Evolutionary conservation across 2,888 invertebrate species (phyloP), one percentile per base, ranked within the genome.

Genomic region (Notodonta dromedarius): DNA sequence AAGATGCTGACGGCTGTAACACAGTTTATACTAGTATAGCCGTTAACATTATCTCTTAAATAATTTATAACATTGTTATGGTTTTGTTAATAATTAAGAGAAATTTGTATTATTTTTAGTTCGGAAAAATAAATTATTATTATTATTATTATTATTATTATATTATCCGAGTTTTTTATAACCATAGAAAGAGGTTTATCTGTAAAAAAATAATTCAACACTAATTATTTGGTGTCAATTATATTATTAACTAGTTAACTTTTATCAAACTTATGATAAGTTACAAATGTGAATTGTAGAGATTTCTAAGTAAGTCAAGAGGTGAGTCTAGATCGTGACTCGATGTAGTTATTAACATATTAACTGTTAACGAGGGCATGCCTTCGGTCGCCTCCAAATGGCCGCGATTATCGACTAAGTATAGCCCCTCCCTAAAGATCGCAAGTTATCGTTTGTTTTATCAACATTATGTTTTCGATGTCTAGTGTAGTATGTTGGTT

Each of bases 331-430:
- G 66, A 69, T 76, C 76, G 78, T 79, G 78, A 79, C 78, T 76
- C 57, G 73, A 73, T 66, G 67, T 67, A 64, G 70, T 58, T 77
- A 87, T 87, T 87, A 83, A 81, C 84, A 85, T 85, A 87, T 84
- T 85, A 85, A 82, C 77, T 73, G 75, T 71, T 78, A 86, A 82
- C 74, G 76, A 74, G 78, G 76, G 73, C 79, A 74, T 66, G 69
- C 68, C 65, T 70, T 64, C 73, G 71, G 65, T 73, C 67, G 75
- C 69, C 66, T 75, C 69, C 73, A 72, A 78, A 77, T 74, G 62
- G 69, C 63, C 62, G 66, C 67, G 65, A 74, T 76, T 77, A 81
- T 86, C 79, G 79, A 77, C 69, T 70, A 65, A 69, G 63, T 71
- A 59, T 67, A 62, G 74, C 75, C 77, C 76, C 77, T 71, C 76